Evolutionary conservation across 2,113 vertebrate species (phyloP).

Genomic region (Spilogale gracilis): DNA sequence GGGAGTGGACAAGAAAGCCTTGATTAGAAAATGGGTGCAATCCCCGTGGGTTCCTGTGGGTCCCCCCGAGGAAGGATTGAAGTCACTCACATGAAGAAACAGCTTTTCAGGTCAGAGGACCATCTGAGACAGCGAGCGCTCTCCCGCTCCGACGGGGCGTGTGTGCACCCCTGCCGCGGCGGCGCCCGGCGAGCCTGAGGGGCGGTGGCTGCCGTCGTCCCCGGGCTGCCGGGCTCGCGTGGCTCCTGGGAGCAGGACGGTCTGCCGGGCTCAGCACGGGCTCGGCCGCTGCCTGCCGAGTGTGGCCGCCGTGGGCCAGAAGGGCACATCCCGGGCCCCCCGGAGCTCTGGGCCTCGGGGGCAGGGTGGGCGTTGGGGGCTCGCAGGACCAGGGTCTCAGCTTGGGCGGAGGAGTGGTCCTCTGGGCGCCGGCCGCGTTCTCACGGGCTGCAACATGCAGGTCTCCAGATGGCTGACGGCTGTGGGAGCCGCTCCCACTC

Average conservation of each 20-base stretch:
- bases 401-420: neutral
- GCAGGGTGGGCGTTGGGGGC: neutral
- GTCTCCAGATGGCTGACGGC: neutral
- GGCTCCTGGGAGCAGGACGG: too few species aligned
- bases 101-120: neutral
- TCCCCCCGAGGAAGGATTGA: neutral
- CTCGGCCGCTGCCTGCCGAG: too few species aligned
- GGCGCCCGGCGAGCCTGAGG: too few species aligned
- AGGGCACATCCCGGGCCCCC: too few species aligned
- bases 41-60: neutral
- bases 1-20: neutral
- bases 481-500: rapidly evolving
- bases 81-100: neutral
- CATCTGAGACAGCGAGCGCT: neutral
- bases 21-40: neutral
- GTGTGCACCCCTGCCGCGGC: too few species aligned
- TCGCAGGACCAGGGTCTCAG: neutral
- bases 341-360: neutral
- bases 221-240: too few species aligned
- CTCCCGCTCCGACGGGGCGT: too few species aligned
- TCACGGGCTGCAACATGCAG: neutral
- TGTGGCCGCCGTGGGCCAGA: too few species aligned
- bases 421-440: too few species aligned
- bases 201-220: too few species aligned
- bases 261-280: too few species aligned